Conservation (phyloP, 2,888 invertebrate genomes). For the Drosophila sordidula region DNA sequence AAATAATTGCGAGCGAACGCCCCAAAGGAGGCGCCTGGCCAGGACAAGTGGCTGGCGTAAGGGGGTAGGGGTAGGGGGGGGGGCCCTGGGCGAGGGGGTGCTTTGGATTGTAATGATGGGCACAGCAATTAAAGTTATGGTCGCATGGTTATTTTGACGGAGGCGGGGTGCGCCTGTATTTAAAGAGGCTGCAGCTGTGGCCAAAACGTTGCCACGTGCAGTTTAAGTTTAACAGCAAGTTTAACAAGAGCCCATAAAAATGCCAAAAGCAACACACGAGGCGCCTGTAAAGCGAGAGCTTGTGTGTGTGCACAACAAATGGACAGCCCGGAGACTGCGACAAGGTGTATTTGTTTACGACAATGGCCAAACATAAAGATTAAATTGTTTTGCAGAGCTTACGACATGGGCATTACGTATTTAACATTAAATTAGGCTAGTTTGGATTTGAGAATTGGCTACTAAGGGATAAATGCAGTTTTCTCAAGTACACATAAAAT, state of each 20-base stretch:
- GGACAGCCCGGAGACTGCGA: slow-evolving; percentile 42
- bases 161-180: slow-evolving; percentile 18
- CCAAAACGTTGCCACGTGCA: slow-evolving; percentile 32
- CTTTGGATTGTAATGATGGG: slow-evolving; percentile 73
- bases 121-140: slow-evolving; percentile 74
- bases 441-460: slow-evolving; percentile 39
- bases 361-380: slow-evolving; percentile 61
- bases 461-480: slow-evolving; percentile 10
- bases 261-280: slow-evolving; percentile 53
- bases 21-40: slow-evolving; percentile 25
- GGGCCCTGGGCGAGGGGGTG: not conserved
- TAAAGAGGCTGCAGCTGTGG: slow-evolving; percentile 43
- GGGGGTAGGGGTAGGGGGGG: no score
- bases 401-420: slow-evolving; percentile 42
- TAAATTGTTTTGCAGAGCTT: slow-evolving; percentile 48
- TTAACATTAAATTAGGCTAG: slow-evolving; percentile 47
- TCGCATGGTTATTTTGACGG: slow-evolving; percentile 46
- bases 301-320: slow-evolving; percentile 26
- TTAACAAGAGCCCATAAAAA: slow-evolving; percentile 69
- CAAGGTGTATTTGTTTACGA: slow-evolving; percentile 55
- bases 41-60: slow-evolving; percentile 23
- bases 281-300: not conserved
- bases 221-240: slow-evolving; percentile 54
- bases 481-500: not conserved
- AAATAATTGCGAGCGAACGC: slow-evolving; percentile 69